Evolutionary conservation across 2,797 vertebrate genomes (phyloP), one percentile per base, ranked within the genome.

Genomic region (Myotis planiceps): DNA sequence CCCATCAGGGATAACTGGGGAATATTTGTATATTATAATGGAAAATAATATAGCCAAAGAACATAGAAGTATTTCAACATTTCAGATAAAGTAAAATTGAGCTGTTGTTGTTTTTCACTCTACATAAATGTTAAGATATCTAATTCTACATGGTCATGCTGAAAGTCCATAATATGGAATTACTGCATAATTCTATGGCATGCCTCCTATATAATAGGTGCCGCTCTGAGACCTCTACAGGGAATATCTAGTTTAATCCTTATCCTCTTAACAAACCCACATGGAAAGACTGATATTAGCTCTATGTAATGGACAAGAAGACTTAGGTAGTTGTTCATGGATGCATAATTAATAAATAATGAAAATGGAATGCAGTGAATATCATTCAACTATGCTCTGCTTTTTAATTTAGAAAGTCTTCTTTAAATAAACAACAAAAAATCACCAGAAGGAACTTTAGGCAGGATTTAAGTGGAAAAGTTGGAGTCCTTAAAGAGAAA

Each of bases 401-500:
- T 15, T 75, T 72, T 12, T 66, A 74, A 92, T 25, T 78, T 60
- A 88, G 34, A 83, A 65, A 18, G 2, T 19, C 18, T 88, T 39
- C n/a, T 82, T 94, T 76, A 53, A 58, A 42, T 63, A 88, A 90
- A 92, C 15, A 81, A 92, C 27, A 47, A 80, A 81, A 49, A 79
- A 60, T 55, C 14, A 68, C 6, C 21, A 74, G 39, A 78, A 74
- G 5, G 3, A 90, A 37, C 9, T 63, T 79, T 51, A 66, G 27
- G 47, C 34, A 69, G 7, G 1, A 68, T 69, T 6, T 78, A 83
- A 69, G 49, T 15, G 80, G 23, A 4, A 93, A 93, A 85, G 32
- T 6, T 81, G 23, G 13, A 87, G 13, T 25, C 16, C 25, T 81
- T 63, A 88, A 71, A 72, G 37, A 83, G 5, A 86, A 81, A 88